A percentile compares a stretch with the other conserved stretches of the same genome.
phyloP scores from a whole-genome alignment of 2,113 vertebrate genomes.

The Lampris incognitus region DNA sequence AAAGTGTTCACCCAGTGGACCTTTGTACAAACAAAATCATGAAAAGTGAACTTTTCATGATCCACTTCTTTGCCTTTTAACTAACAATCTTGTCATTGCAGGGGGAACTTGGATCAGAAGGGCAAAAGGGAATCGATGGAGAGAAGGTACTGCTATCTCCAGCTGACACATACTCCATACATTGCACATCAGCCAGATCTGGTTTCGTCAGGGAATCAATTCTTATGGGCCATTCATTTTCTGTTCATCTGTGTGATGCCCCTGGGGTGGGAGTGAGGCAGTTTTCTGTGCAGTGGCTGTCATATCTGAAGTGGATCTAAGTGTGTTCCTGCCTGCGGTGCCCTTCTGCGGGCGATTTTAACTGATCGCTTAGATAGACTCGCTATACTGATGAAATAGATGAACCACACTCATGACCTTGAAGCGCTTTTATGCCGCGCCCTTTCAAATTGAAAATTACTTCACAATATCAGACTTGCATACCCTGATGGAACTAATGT shows the following conservation, averaged over 20 bases:
- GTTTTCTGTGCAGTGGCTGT: slow-evolving; percentile 60
- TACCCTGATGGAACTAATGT: slow-evolving; percentile 57
- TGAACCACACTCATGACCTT: slow-evolving; percentile 60
- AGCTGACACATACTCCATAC: slow-evolving; percentile 75
- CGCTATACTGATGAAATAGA: slow-evolving; percentile 75
- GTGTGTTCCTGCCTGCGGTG: slow-evolving; percentile 45
- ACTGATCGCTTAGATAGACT: slow-evolving; percentile 62
- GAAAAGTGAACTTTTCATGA: slow-evolving; percentile 52
- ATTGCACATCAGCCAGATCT: slow-evolving; percentile 73
- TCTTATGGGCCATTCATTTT: slow-evolving; percentile 78
- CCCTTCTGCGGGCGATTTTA: slow-evolving; percentile 69
- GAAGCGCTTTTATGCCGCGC: slow-evolving; percentile 49
- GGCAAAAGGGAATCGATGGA: slow-evolving; percentile 74
- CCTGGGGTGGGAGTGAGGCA: slow-evolving; percentile 46
- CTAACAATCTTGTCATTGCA: slow-evolving; percentile 70
- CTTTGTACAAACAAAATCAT: slow-evolving; percentile 11
- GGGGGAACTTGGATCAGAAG: slow-evolving; percentile 78
- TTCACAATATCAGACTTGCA: slow-evolving; percentile 52
- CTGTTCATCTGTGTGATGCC: slow-evolving; percentile 54
- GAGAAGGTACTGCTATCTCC: slow-evolving; percentile 75
- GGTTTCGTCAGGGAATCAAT: slow-evolving; percentile 78
- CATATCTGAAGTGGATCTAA: slow-evolving; percentile 69
- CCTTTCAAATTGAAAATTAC: slow-evolving; percentile 63
- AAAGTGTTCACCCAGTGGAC: slow-evolving; percentile 1
- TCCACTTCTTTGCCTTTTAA: slow-evolving; percentile 55